phyloP scores from a whole-genome alignment of 2,113 vertebrate genomes.

The Ophthalmolycus amberensis region DNA sequence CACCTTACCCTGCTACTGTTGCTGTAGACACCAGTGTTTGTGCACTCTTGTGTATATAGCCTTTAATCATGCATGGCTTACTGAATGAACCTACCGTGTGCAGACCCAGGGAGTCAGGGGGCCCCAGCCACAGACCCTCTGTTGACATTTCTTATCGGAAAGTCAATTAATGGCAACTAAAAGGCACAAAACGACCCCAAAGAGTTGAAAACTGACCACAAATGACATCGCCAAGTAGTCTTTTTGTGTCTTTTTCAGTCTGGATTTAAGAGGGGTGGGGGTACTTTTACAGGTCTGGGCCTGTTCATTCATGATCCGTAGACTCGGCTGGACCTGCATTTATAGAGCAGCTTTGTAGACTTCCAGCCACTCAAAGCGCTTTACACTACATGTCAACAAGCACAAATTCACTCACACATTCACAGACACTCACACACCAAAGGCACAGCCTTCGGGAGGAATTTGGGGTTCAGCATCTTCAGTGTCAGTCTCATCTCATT shows the following conservation, averaged over 20 bases:
- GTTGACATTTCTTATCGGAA: background rate
- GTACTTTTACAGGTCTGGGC: no score
- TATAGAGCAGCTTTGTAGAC: no score
- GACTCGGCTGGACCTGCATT: no score
- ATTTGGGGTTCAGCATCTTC: background rate
- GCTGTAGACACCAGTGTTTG: slow-evolving; percentile 18
- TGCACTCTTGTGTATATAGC: background rate
- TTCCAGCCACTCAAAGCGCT: no score
- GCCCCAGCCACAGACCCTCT: no score
- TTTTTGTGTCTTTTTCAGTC: background rate
- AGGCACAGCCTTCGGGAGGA: no score
- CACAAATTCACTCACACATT: no score
- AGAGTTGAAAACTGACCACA: background rate
- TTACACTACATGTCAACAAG: no score
- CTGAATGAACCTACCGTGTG: background rate
- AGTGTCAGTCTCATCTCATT: no score
- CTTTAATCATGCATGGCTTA: background rate
- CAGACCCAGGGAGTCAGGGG: background rate
- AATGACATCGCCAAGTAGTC: background rate
- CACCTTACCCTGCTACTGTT: background rate
- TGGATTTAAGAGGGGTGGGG: background rate
- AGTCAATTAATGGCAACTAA: background rate
- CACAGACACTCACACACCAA: no score
- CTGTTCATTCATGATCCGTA: no score
- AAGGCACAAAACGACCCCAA: background rate